Percentiles rank a stretch among this genome's conserved stretches.
Evolutionary conservation across 2,113 vertebrate species (phyloP).

Genomic region (Oreocharis arfaki): DNA sequence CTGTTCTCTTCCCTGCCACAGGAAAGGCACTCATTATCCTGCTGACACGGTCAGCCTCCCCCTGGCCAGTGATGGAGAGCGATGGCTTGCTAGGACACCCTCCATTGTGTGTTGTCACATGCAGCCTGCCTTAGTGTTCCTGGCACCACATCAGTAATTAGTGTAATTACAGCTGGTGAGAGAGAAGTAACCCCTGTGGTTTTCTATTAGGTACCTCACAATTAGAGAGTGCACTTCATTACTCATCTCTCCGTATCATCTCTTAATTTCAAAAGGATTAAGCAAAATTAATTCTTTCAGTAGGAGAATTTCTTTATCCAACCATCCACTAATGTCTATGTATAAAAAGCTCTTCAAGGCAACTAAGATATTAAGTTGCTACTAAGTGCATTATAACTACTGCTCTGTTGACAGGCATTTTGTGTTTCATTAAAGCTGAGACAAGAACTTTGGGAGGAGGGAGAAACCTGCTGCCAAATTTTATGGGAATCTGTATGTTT

Average conservation of each 20-base stretch:
- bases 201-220: slow-evolving; percentile 65
- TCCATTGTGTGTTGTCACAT: slow-evolving; percentile 8
- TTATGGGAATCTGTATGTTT: neutral
- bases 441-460: neutral
- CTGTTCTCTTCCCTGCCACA: neutral
- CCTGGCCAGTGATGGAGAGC: neutral
- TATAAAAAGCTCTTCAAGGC: slow-evolving; percentile 51
- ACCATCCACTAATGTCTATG: slow-evolving; percentile 39
- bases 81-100: neutral
- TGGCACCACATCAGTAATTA: slow-evolving; percentile 59
- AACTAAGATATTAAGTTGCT: slow-evolving; percentile 59
- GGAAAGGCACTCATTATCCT: neutral
- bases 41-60: neutral
- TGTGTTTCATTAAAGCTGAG: slow-evolving; percentile 16
- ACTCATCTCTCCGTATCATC: slow-evolving; percentile 37
- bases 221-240: slow-evolving; percentile 61
- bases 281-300: slow-evolving; percentile 55
- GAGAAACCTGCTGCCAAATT: neutral
- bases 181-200: slow-evolving; percentile 65
- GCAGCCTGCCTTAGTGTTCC: slow-evolving; percentile 35
- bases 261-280: slow-evolving; percentile 70
- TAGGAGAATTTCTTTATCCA: slow-evolving; percentile 57
- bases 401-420: slow-evolving; percentile 24
- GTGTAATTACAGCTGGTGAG: slow-evolving; percentile 65
- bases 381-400: slow-evolving; percentile 26